Conservation (phyloP, 1,140 invertebrate species). For the Hormaphis cornu region DNA sequence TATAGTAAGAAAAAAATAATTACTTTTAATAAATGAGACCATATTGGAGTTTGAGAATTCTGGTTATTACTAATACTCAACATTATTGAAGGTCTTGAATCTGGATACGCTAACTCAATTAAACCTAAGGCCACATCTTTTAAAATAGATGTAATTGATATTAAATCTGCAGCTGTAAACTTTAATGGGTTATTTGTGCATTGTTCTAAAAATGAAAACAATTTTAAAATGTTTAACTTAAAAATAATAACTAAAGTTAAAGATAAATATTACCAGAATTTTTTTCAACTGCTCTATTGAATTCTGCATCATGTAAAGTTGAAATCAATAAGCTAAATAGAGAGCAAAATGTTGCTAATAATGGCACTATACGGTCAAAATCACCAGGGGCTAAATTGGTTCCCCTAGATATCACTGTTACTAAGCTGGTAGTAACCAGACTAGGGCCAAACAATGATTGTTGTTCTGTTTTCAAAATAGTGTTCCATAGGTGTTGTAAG, state of each 20-base stretch:
- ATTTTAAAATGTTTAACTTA: background rate
- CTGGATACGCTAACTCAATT: constrained; percentile 82
- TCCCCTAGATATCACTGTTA: constrained; percentile 61
- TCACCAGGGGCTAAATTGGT: constrained; percentile 55
- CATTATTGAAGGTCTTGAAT: constrained; percentile 49
- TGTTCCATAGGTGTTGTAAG: constrained; percentile 67
- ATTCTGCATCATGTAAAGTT: constrained; percentile 81
- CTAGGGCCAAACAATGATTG: constrained; percentile 51
- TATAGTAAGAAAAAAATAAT: constrained; percentile 36
- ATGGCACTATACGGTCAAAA: constrained; percentile 61
- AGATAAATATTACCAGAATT: constrained; percentile 7
- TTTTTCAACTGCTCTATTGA: constrained; percentile 45
- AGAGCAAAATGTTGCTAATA: constrained; percentile 75
- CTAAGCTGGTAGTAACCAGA: constrained; percentile 49
- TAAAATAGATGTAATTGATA: constrained; percentile 51
- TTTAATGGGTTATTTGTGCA: constrained; percentile 49
- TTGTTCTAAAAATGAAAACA: constrained; percentile 15
- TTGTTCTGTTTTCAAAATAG: constrained; percentile 47
- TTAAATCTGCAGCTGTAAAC: constrained; percentile 52
- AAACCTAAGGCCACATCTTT: constrained; percentile 78
- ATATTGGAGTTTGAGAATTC: constrained; percentile 39
- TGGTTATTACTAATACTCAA: constrained; percentile 37
- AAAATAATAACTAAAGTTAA: background rate
- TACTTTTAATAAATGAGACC: constrained; percentile 55
- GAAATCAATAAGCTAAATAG: constrained; percentile 71